phyloP scores from a whole-genome alignment of 2,888 invertebrate species.

The Lycia hirtaria region DNA sequence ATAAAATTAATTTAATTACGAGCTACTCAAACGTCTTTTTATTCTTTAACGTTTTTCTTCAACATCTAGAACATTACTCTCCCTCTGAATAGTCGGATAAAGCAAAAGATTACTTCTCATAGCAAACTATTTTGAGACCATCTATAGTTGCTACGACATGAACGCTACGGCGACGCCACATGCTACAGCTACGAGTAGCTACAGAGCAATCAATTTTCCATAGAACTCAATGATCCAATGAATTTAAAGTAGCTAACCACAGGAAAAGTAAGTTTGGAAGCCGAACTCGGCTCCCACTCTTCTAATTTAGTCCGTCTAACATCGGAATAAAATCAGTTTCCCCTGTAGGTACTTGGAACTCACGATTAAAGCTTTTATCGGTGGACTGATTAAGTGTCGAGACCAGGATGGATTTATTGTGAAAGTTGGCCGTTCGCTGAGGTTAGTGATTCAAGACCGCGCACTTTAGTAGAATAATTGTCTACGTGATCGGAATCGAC shows the following conservation, averaged over 20 bases:
- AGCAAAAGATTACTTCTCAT: no score
- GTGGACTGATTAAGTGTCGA: slow-evolving; percentile 84
- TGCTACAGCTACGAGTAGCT: not conserved
- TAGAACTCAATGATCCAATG: slow-evolving; percentile 13
- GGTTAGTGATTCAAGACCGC: slow-evolving; percentile 84
- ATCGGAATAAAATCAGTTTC: slow-evolving; percentile 66
- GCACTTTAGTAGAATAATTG: slow-evolving; percentile 85
- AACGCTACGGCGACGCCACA: not conserved
- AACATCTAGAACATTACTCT: no score
- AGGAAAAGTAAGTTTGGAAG: slow-evolving; percentile 43
- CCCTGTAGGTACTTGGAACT: slow-evolving; percentile 72
- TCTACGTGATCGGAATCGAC: slow-evolving; percentile 83
- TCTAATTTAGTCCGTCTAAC: slow-evolving; percentile 66
- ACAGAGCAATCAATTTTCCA: not conserved
- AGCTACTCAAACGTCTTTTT: no score
- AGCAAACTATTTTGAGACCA: no score
- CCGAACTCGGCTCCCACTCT: slow-evolving; percentile 47
- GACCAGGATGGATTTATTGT: slow-evolving; percentile 84
- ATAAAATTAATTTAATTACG: no score
- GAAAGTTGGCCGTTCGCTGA: slow-evolving; percentile 83
- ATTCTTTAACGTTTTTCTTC: no score
- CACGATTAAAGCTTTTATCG: slow-evolving; percentile 84
- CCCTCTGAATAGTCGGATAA: no score
- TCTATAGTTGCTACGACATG: not conserved
- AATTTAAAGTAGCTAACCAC: slow-evolving; percentile 34